Evolutionary conservation across 2,888 invertebrate genomes (phyloP).

Genomic region (Synergus gifuensis): DNA sequence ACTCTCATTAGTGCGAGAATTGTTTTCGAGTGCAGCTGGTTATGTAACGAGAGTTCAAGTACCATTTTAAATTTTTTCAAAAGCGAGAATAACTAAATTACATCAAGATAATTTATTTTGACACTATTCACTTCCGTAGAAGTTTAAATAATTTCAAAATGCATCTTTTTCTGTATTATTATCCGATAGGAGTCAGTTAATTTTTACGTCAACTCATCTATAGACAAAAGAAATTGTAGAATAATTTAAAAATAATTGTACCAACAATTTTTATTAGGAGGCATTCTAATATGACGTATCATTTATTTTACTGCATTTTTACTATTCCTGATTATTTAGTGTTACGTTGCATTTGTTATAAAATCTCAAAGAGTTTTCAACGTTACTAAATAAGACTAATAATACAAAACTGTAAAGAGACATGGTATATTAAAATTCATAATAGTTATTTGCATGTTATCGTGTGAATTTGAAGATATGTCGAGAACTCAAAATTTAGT

Average conservation of each 20-base stretch:
- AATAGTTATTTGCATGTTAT: constrained; percentile 23
- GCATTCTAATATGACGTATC: no score
- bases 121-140: background rate
- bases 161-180: no score
- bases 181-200: background rate
- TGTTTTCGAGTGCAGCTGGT: background rate
- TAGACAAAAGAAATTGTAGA: background rate
- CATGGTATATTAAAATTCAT: background rate
- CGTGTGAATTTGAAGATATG: background rate
- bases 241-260: background rate
- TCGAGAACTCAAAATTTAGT: constrained; percentile 22
- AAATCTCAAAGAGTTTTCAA: background rate
- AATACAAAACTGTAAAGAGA: background rate
- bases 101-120: background rate
- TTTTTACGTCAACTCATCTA: background rate
- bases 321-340: no score
- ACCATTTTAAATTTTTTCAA: background rate
- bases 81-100: background rate
- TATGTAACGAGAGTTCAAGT: background rate
- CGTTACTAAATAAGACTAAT: background rate
- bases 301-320: no score
- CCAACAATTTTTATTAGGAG: no score
- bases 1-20: constrained; percentile 10
- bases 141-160: background rate
- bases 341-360: no score